A percentile compares a stretch with the other conserved stretches of the same genome.
phyloP scores from a whole-genome alignment of 2,797 vertebrate genomes.

The Pipistrellus pygmaeus region DNA sequence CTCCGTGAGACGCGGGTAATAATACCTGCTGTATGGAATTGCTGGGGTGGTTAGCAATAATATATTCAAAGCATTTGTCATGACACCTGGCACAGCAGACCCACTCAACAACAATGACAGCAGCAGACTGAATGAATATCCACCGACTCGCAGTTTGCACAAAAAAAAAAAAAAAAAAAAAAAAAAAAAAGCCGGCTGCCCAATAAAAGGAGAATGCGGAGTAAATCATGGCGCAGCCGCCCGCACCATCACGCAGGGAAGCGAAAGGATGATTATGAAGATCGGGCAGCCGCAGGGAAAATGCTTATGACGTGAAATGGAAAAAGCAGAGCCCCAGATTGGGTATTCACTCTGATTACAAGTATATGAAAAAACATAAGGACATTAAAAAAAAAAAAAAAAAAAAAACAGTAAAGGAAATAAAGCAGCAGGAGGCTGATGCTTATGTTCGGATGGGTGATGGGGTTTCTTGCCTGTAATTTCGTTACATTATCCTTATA shows the following conservation, averaged over 20 bases:
- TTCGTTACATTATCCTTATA: conserved; percentile 47
- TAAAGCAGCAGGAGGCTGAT: conserved; percentile 26
- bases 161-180: conserved; percentile 67
- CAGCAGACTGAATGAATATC: conserved; percentile 53
- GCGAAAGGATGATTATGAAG: conserved; percentile 65
- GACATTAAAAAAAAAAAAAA: conserved; percentile 1
- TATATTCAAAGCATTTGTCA: conserved; percentile 52
- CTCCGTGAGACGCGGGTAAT: background rate
- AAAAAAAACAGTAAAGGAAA: conserved; percentile 53
- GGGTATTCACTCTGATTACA: conserved; percentile 67
- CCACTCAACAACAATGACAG: conserved; percentile 39
- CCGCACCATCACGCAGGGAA: conserved; percentile 19
- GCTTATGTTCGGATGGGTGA: background rate
- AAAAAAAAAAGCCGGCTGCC: conserved; percentile 58
- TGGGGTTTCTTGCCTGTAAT: background rate
- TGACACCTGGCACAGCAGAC: conserved; percentile 52
- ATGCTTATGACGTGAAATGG: conserved; percentile 58
- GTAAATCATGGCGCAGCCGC: conserved; percentile 44
- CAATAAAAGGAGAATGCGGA: conserved; percentile 67
- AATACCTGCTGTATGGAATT: background rate
- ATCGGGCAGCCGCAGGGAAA: conserved; percentile 55
- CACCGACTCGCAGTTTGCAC: conserved; percentile 49
- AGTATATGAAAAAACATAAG: conserved; percentile 51
- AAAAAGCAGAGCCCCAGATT: conserved; percentile 53
- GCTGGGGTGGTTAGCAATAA: conserved; percentile 45